A percentile compares a stretch with the other conserved stretches of the same genome.
Evolutionary conservation across 2,888 invertebrate species (phyloP).

Genomic region (Caenorhabditis sulstoni): DNA sequence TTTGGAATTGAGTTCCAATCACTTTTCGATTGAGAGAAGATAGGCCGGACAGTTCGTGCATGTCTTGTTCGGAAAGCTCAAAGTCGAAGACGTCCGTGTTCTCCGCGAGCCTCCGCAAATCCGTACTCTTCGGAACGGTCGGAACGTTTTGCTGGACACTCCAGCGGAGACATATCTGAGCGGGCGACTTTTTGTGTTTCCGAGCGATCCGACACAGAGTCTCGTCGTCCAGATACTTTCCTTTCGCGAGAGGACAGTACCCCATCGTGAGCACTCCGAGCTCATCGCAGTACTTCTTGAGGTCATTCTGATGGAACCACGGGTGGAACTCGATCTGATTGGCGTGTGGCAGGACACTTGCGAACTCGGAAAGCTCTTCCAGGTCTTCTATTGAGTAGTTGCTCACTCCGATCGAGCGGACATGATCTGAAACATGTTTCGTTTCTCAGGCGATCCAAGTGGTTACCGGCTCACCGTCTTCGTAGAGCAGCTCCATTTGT

Average conservation of each 20-base stretch:
- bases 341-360: constrained; percentile 80
- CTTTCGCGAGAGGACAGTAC: constrained; percentile 82
- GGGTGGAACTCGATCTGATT: constrained; percentile 82
- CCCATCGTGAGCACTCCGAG: constrained; percentile 78
- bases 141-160: constrained; percentile 81
- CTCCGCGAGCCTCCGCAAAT: constrained; percentile 78
- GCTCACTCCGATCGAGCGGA: constrained; percentile 81
- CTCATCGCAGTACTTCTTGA: constrained; percentile 80
- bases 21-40: constrained; percentile 67
- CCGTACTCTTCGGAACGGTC: constrained; percentile 81
- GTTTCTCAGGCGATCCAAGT: too few species aligned
- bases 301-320: constrained; percentile 79
- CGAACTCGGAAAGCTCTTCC: constrained; percentile 78
- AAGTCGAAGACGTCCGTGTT: constrained; percentile 81
- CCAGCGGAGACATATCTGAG: constrained; percentile 81
- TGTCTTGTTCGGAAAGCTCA: constrained; percentile 63
- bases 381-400: constrained; percentile 80
- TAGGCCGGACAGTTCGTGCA: constrained; percentile 69
- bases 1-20: not conserved
- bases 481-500: constrained; percentile 80
- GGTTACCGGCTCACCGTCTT: constrained; percentile 73
- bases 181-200: constrained; percentile 77
- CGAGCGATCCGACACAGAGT: constrained; percentile 78
- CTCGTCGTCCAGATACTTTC: constrained; percentile 78
- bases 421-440: constrained; percentile 71